A percentile compares a stretch with the other conserved stretches of the same genome.
Conservation (phyloP, 2,113 vertebrate genomes). For the Caranx melampygus region DNA sequence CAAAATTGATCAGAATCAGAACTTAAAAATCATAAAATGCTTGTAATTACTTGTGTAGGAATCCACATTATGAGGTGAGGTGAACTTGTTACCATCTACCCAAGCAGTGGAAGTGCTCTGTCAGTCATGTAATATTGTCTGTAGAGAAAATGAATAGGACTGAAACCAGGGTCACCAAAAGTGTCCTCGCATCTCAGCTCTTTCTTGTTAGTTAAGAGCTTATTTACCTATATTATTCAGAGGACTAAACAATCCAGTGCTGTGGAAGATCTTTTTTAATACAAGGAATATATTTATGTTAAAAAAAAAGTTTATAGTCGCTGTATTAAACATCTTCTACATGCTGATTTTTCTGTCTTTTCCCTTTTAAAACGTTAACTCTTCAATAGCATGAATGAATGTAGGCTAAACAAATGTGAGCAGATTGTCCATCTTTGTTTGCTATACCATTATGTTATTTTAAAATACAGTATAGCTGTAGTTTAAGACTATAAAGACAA, state of each 20-base stretch:
- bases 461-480: not conserved
- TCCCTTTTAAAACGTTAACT: not conserved
- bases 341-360: not conserved
- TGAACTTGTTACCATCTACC: not conserved
- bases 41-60: not conserved
- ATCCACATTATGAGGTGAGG: not conserved
- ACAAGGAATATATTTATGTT: not conserved
- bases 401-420: not conserved
- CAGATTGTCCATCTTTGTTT: not conserved
- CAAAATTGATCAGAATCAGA: not conserved
- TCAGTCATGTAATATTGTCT: not conserved
- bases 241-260: not conserved
- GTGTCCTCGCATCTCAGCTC: not conserved
- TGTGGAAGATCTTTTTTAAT: no score
- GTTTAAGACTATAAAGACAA: slow-evolving; percentile 11
- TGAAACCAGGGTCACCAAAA: not conserved
- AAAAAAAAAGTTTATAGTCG: no score
- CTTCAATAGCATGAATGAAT: not conserved
- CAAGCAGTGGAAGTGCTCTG: not conserved
- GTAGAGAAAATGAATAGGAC: not conserved
- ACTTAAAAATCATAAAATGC: not conserved
- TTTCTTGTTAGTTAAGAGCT: not conserved
- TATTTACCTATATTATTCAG: not conserved
- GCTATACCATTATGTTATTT: not conserved
- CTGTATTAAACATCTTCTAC: no score